Base-by-base conservation (phyloP, 2,113 vertebrate species). In the Phoenicopterus ruber region DNA sequence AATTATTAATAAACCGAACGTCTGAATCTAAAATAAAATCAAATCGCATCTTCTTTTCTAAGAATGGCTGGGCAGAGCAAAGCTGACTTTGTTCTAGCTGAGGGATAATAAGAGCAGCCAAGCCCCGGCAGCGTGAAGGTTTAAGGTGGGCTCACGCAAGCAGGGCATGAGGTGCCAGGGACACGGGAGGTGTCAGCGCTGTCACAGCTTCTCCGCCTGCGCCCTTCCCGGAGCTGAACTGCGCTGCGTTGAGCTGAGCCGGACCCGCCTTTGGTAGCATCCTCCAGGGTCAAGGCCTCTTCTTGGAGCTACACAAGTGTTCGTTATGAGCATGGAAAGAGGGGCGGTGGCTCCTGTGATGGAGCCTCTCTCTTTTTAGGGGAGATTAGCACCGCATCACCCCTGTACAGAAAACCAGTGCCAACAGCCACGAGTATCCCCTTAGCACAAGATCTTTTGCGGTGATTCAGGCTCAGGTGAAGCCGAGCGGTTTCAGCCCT, bases 1-100 rank as follows among this genome's bases (percentile, higher is more conserved):
- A 88, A 96, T 93, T 95, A 91, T 94, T 93, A 95, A 97, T 91
- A 96, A 96, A 91, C 70, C 20, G 38, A 86, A 90, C 4, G 81
- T 91, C 90, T 95, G 88, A 67, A 66, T 97, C 93, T 85, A 74
- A 96, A 95, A 87, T 86, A 58, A 94, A 97, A 94, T 83, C 62
- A 94, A 82, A 46, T 93, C 10, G 5, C 76, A 24, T 54, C 11
- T 52, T 49, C 50, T 82, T 86, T 89, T 31, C 36, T 38, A 49
- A 54, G 62, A 80, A 63, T 24, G 62, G 17, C 66, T 59, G 52
- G 58, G 69, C 81, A 91, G 32, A 89, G 79, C 62, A 69, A 67
- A 59, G 29, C 58, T 57, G 49, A 38, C 55, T 71, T 42, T 4
- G 2, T 42, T 84, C 44, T 63, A 24, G 17, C 46, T 55, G 38